A percentile compares a stretch with the other conserved stretches of the same genome.
Conservation (phyloP, 37 sponge, comb jelly and placozoan species). For the Axinella damicornis region DNA sequence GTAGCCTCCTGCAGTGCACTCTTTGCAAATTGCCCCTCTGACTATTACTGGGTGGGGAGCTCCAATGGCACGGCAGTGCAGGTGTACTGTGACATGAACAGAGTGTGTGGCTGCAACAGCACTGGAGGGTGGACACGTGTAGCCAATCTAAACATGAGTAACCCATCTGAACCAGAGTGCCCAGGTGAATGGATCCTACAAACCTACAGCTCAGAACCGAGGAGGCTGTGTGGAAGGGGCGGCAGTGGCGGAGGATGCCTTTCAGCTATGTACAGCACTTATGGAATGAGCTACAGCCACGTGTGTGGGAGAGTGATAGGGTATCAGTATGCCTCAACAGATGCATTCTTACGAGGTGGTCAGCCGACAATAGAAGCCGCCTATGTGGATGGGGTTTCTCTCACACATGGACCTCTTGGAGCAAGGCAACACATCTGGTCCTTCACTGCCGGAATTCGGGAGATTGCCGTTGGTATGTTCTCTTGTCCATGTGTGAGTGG, state of each 20-base stretch:
- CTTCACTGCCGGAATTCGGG: slow-evolving; percentile 5
- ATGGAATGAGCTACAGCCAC: slow-evolving; percentile 37
- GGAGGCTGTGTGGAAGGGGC: neutral
- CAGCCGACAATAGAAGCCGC: neutral
- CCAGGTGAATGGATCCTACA: slow-evolving; percentile 24
- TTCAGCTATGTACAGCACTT: neutral
- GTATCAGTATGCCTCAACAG: slow-evolving; percentile 35
- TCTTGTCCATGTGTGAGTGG: neutral
- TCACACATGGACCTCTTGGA: slow-evolving; percentile 18
- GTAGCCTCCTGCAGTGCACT: too few species aligned
- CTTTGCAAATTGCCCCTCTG: neutral
- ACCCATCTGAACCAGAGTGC: slow-evolving; percentile 9
- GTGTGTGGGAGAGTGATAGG: slow-evolving; percentile 68
- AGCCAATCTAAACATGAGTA: slow-evolving; percentile 33
- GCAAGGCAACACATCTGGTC: slow-evolving; percentile 48
- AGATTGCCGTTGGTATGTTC: neutral
- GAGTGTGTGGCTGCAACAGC: too few species aligned
- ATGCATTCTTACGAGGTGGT: too few species aligned
- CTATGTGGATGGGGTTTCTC: slow-evolving; percentile 46
- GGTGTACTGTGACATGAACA: slow-evolving; percentile 1
- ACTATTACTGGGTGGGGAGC: neutral
- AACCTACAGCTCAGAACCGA: neutral
- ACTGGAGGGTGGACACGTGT: slow-evolving; percentile 45
- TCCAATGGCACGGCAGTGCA: neutral
- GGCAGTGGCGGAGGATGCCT: too few species aligned